Percentiles rank a stretch among this genome's conserved stretches.
Evolutionary conservation across 2,113 vertebrate species (phyloP).

Genomic region (Ellobius talpinus): DNA sequence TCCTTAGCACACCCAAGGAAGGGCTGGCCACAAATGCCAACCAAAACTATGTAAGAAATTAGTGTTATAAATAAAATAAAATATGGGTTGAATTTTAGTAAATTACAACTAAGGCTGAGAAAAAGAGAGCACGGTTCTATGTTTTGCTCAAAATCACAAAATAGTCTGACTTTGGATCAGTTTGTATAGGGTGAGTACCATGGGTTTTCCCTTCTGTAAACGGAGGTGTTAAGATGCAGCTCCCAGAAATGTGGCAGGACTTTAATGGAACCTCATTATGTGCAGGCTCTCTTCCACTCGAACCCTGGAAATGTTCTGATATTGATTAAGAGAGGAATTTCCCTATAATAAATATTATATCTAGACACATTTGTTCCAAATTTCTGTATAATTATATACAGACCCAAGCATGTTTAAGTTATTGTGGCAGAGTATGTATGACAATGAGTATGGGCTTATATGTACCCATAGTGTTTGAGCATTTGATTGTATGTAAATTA

Average conservation of each 20-base stretch:
- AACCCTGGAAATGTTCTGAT: background rate
- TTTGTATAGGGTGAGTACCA: background rate
- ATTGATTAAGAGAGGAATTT: background rate
- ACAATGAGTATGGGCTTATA: constrained; percentile 49
- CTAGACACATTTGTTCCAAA: constrained; percentile 46
- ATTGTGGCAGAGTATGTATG: background rate
- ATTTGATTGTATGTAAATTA: constrained; percentile 62
- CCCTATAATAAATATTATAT: constrained; percentile 24
- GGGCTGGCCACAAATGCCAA: background rate
- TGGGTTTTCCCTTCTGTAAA: constrained; percentile 7
- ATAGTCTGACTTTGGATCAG: background rate
- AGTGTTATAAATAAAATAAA: background rate
- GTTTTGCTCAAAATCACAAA: constrained; percentile 10
- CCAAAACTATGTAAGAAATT: background rate
- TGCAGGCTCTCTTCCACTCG: background rate
- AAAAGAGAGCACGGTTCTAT: background rate
- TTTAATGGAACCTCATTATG: background rate
- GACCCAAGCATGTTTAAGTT: constrained; percentile 40
- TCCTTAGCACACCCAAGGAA: background rate
- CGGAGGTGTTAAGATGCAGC: background rate
- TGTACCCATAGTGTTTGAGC: background rate
- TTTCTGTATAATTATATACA: constrained; percentile 64
- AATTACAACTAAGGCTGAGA: constrained; percentile 19
- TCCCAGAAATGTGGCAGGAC: background rate
- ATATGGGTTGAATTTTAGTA: background rate